These are phyloP conservation scores for Apostichopus parvimensis DNA, from an alignment of 35 echinoderm and acorn worm genomes.

Conservation along the genomic window DNA sequence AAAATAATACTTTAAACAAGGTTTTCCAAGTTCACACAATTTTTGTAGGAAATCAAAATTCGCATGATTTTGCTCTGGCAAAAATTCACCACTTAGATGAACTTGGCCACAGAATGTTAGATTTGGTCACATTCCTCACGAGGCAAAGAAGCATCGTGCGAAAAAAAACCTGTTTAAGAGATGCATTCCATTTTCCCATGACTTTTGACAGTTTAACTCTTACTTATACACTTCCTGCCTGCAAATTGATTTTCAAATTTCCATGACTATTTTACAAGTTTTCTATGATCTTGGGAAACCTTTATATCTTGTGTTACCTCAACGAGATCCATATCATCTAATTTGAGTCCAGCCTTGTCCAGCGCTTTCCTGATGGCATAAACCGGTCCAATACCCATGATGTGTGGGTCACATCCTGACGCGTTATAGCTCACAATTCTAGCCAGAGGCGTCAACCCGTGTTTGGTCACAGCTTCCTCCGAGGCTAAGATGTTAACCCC, in stretches of 20 bases:
- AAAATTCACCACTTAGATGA: no score
- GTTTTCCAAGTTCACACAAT: no score
- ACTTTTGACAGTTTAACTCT: no score
- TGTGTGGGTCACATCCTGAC: slow-evolving; percentile 88
- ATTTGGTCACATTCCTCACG: no score
- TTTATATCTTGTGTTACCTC: slow-evolving; percentile 53
- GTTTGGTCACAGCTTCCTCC: slow-evolving; percentile 89
- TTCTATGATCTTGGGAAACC: not conserved
- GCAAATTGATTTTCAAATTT: not conserved
- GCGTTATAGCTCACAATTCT: slow-evolving; percentile 90
- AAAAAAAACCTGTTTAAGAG: no score
- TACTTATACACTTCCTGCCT: no score
- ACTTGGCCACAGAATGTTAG: no score
- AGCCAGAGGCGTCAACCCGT: slow-evolving; percentile 83
- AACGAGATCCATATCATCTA: slow-evolving; percentile 88
- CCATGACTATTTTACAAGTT: not conserved
- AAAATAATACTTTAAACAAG: no score
- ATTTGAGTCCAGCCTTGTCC: slow-evolving; percentile 73
- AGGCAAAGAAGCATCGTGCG: no score
- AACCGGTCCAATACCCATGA: slow-evolving; percentile 98
- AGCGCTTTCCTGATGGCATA: slow-evolving; percentile 75
- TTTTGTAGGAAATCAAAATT: no score
- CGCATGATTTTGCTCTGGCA: no score
- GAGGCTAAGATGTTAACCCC: slow-evolving; percentile 88
- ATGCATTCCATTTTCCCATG: no score